Evolutionary conservation across 1,140 invertebrate genomes (phyloP), one percentile per base, ranked within the genome.

Genomic region (Brachionus manjavacas): DNA sequence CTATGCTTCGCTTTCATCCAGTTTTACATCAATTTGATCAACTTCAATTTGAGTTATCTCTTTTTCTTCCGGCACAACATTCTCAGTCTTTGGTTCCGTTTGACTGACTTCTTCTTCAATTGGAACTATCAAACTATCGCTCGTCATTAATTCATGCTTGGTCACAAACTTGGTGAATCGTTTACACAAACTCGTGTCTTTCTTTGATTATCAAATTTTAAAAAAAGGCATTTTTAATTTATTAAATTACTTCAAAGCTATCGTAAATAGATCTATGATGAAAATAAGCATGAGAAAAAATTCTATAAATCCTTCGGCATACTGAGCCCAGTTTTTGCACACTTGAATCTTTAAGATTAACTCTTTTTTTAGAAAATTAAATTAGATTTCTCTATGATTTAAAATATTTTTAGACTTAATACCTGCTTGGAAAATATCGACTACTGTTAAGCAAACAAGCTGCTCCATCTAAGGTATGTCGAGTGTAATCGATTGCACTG

Each of bases 241-340:
- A 46, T 46, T 46, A 78, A 85, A 87, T 89, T 87, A 92, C 92
- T 90, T 99, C 97, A 92, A 99, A 99, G 87, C 96, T 94, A 91
- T 99, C 96, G 91, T 99, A 99, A 88, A 99, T 94, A 85, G 93
- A 92, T 87, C 95, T 92, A 90, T 99, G 98, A 91, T 99, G 97
- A 89, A 96, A 99, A 89, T 97, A 99, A 31, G 98, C 97, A 91
- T 99, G 98, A 39, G 97, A 99, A 90, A 99, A 99, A 88, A 99
- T 99, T 91, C 98, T 93, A 88, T 99, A 99, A 1, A 99, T 96
- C 87, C 98, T 92, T 86, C 98, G 92, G 90, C 97, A 99, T 4
- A 99, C 96, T 25, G 97, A 99, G 85, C 97, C 97, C 85, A 99
- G 91, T 90, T 99, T 99, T 28, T 95, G 94, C 76, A 99, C 96